phyloP scores from a whole-genome alignment of 2,797 vertebrate species.

The Pipistrellus kuhlii region DNA sequence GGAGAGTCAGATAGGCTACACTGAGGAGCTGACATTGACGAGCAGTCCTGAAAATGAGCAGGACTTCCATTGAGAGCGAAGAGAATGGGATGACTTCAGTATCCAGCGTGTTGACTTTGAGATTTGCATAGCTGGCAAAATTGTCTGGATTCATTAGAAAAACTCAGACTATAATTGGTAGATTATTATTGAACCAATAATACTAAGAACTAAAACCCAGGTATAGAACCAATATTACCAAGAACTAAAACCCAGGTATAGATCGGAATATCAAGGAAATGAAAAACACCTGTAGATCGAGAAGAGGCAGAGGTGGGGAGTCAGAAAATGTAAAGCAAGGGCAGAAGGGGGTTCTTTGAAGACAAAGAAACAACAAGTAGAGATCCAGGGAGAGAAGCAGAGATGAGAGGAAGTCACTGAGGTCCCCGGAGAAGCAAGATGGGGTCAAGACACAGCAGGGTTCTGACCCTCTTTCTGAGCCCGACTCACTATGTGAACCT shows the following conservation, averaged over 20 bases:
- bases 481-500: not conserved
- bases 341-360: not conserved
- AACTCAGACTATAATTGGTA: not conserved
- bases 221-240: not conserved
- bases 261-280: not conserved
- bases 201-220: not conserved
- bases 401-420: not conserved
- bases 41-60: not conserved
- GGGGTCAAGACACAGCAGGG: not conserved
- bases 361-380: not conserved
- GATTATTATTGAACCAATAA: not conserved
- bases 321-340: not conserved
- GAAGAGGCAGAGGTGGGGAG: not conserved
- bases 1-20: not conserved
- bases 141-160: not conserved
- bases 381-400: not conserved
- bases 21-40: not conserved
- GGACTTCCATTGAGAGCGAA: constrained; percentile 30
- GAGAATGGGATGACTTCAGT: constrained; percentile 19
- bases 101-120: not conserved
- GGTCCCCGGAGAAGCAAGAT: not conserved
- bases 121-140: constrained; percentile 3
- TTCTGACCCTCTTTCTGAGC: not conserved
- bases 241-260: not conserved
- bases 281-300: not conserved